Percentiles rank a stretch among this genome's conserved stretches.
These are phyloP conservation scores for Argynnis bischoffii DNA, from an alignment of 2,888 invertebrate genomes.

Conservation along the genomic window DNA sequence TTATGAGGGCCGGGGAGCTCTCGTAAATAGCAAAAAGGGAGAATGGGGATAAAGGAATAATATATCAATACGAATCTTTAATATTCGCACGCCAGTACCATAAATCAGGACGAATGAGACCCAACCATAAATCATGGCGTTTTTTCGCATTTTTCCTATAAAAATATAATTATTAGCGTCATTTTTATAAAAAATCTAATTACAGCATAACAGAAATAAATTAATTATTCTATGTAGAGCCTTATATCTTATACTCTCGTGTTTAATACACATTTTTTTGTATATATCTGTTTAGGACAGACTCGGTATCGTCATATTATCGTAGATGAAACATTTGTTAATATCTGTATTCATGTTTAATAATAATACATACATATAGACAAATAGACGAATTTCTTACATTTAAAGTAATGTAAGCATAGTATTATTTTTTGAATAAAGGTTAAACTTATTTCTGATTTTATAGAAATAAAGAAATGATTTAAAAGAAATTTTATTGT, in stretches of 20 bases:
- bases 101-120: constrained; percentile 78
- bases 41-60: constrained; percentile 80
- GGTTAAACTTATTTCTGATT: not conserved
- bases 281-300: too few relatives aligned
- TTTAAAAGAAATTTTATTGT: constrained; percentile 26
- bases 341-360: constrained; percentile 4
- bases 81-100: constrained; percentile 76
- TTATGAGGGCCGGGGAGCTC: constrained; percentile 77
- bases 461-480: constrained; percentile 17
- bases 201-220: not conserved
- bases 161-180: constrained; percentile 43
- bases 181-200: constrained; percentile 21
- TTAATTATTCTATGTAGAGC: too few relatives aligned
- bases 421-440: not conserved
- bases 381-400: not conserved
- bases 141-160: constrained; percentile 59
- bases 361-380: not conserved
- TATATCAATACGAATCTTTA: constrained; percentile 83
- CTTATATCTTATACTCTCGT: too few relatives aligned
- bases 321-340: not conserved
- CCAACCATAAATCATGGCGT: constrained; percentile 69
- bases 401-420: not conserved
- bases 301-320: too few relatives aligned
- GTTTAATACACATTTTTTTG: too few relatives aligned
- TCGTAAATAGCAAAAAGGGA: constrained; percentile 78